Base-by-base conservation (phyloP, 2,113 vertebrate species). In the Ophthalmolycus amberensis region DNA sequence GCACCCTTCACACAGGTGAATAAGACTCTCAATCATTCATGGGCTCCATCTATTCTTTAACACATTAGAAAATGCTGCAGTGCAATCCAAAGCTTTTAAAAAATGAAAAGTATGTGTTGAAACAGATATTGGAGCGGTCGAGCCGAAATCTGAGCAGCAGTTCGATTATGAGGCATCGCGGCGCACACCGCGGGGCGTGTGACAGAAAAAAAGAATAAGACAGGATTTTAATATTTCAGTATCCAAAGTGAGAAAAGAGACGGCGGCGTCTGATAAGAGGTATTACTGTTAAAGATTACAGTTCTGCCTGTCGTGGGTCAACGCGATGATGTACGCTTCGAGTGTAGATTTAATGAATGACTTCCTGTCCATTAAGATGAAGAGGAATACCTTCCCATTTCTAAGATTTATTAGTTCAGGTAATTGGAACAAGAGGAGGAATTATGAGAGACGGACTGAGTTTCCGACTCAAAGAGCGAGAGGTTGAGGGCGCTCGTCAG, bases 311-410 rank as follows among this genome's bases (percentile, higher is more conserved):
- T 95, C 94, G 67, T 85, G 88, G 92, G 93, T 94, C 93, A 88
- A 89, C 82, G 91, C 89, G 86, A 91, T 91, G 94, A 92, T 92
- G 93, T 80, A 85, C 89, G 80, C 75, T 84, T 93, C 88, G 84
- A 90, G 88, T 86, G 89, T 83, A 81, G 88, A 86, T 94, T 92
- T 94, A 95, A 95, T 93, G 84, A 91, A 95, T 90, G 89, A 94
- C 95, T 95, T 95, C 95, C 95, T 95, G 95, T 95, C 95, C 91
- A 94, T 95, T 95, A 95, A 85, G 93, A 93, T 85, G 88, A 91
- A 87, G 92, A 94, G 89, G 92, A 94, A 95, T 90, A 92, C 89
- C 92, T 89, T 88, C 88, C 90, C 90, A 86, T 94, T 90, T 88
- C 66, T 69, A 67, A 94, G 95, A 95, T 96, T 95, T 95, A 96